A percentile compares a stretch with the other conserved stretches of the same genome.
Conservation (phyloP, 2,113 vertebrate genomes). For the Theristicus caerulescens region DNA sequence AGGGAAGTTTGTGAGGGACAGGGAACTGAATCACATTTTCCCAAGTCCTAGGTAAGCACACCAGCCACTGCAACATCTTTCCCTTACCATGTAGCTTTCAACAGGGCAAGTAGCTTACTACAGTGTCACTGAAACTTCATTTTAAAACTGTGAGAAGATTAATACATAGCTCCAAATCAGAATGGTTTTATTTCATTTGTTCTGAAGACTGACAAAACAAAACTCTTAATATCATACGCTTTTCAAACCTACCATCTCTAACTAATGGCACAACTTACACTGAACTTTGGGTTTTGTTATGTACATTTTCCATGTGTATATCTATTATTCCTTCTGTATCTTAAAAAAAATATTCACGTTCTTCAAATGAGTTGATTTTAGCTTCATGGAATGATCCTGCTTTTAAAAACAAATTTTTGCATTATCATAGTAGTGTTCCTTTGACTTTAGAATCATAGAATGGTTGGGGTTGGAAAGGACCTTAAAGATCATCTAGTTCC, state of each 20-base stretch:
- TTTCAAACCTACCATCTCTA: not conserved
- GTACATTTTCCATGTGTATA: not conserved
- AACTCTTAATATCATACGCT: not conserved
- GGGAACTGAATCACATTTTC: not conserved
- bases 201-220: not conserved
- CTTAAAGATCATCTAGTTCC: not conserved
- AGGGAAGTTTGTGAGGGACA: not conserved
- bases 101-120: not conserved
- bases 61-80: not conserved
- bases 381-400: not conserved
- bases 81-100: not conserved
- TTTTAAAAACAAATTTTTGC: not conserved
- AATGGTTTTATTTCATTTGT: not conserved
- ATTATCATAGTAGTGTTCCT: not conserved
- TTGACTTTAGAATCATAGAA: not conserved
- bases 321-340: not conserved
- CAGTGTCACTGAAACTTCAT: not conserved
- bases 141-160: not conserved
- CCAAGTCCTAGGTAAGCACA: not conserved
- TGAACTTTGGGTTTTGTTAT: not conserved
- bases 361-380: not conserved
- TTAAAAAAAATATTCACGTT: not conserved
- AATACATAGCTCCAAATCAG: not conserved
- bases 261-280: not conserved
- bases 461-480: not conserved